Percentiles rank a stretch among this genome's conserved stretches.
Evolutionary conservation across 2,797 vertebrate species (phyloP).

Genomic region (Gymnothorax reevesii): DNA sequence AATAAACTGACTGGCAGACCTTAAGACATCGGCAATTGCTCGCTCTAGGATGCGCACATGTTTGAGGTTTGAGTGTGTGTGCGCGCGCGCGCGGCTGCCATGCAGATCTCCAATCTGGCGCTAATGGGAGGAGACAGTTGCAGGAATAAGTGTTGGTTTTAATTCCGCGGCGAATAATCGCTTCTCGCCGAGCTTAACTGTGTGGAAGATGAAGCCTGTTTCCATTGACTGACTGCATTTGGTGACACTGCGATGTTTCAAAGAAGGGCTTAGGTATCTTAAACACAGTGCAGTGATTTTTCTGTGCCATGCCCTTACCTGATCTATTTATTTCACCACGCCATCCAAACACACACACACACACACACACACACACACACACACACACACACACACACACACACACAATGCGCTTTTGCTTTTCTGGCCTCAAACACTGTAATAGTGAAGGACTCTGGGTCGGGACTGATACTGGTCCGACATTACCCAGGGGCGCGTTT

Average conservation of each 20-base stretch:
- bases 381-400: slow-evolving; percentile 28
- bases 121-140: not conserved
- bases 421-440: slow-evolving; percentile 36
- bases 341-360: slow-evolving; percentile 33
- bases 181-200: not conserved
- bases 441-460: not conserved
- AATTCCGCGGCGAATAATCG: not conserved
- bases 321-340: slow-evolving; percentile 30
- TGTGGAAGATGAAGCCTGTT: not conserved
- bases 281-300: slow-evolving; percentile 56
- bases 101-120: not conserved
- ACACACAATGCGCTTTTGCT: slow-evolving; percentile 1
- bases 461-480: no score
- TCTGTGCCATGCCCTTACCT: slow-evolving; percentile 15
- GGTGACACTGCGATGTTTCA: slow-evolving; percentile 65
- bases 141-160: not conserved
- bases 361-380: slow-evolving; percentile 25
- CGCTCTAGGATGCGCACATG: not conserved
- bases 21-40: not conserved
- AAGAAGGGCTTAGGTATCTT: slow-evolving; percentile 44
- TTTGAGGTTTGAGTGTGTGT: slow-evolving; percentile 23
- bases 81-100: slow-evolving; percentile 11
- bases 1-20: slow-evolving; percentile 3
- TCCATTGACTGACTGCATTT: slow-evolving; percentile 34
- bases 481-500: no score